phyloP scores from a whole-genome alignment of 1,140 invertebrate genomes.

The Drosophila punjabiensis region DNA sequence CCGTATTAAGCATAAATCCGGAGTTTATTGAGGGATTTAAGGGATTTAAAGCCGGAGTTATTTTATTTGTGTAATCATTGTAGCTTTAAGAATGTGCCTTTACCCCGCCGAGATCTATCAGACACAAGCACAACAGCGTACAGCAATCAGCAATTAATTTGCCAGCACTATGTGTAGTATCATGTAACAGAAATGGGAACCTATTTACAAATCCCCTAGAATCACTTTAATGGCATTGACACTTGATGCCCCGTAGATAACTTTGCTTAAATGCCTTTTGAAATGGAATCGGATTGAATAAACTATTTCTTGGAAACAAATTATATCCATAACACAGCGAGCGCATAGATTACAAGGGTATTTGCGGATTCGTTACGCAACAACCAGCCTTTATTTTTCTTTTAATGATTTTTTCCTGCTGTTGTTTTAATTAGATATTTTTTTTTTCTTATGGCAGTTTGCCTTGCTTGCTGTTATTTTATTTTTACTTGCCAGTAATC shows the following conservation, averaged over 20 bases:
- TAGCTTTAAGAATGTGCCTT: background rate
- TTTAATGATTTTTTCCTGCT: constrained; percentile 19
- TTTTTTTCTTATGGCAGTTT: constrained; percentile 18
- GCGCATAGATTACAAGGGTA: constrained; percentile 17
- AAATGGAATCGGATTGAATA: background rate
- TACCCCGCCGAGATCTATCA: background rate
- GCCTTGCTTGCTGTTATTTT: background rate
- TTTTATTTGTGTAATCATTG: no score
- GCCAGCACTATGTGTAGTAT: background rate
- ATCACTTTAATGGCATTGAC: constrained; percentile 8
- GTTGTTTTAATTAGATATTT: constrained; percentile 27
- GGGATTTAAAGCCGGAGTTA: background rate
- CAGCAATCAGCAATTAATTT: constrained; percentile 2
- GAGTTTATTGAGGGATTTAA: constrained; percentile 15
- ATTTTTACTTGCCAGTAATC: constrained; percentile 23
- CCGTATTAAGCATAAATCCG: constrained; percentile 8
- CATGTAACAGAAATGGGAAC: constrained; percentile 6
- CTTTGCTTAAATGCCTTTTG: background rate
- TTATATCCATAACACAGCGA: constrained; percentile 3
- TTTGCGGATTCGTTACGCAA: constrained; percentile 8
- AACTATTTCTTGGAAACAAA: constrained; percentile 1
- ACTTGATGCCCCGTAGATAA: background rate
- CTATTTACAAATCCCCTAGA: constrained; percentile 10
- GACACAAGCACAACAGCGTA: background rate
- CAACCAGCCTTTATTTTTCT: constrained; percentile 13